Evolutionary conservation across 2,113 vertebrate genomes (phyloP), one percentile per base, ranked within the genome.

Genomic region (Oophaga pumilio): DNA sequence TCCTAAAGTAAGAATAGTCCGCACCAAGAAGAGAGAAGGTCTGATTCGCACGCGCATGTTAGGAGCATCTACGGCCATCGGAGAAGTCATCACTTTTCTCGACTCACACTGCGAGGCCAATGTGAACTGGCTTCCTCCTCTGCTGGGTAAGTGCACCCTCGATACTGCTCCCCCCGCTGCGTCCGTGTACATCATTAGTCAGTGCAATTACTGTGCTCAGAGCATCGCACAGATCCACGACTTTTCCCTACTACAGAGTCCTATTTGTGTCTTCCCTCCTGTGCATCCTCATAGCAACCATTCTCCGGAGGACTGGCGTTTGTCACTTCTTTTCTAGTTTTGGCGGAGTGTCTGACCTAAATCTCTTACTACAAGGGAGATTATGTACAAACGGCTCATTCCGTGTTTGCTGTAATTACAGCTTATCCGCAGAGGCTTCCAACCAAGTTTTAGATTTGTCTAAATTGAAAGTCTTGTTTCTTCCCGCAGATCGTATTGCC

Each of bases 21-120:
- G 98, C 33, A 97, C 97, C 64, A 97, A 96, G 91, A 98, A 96
- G 90, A 95, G 98, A 56, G 98, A 99, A 88, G 98, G 98, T 33
- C 93, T 99, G 62, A 99, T 99, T 93, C 89, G 97, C 83, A 98
- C 98, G 0, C 96, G 98, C 0, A 96, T 99, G 92, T 92, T 99
- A 78, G 98, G 98, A 4, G 98, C 98, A 26, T 94, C 92, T 0
- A 94, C 93, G 0, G 97, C 98, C 0, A 94, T 90, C 18, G 98
- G 97, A 57, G 96, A 97, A 0, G 98, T 99, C 91, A 97, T 99
- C 94, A 99, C 98, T 1, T 99, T 98, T 94, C 93, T 99, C 89
- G 98, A 99, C 88, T 99, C 98, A 0, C 98, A 99, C 90, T 99
- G 98, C 1, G 98, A 99, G 90, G 95, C 97, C 90, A 99, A 99